phyloP scores from a whole-genome alignment of 1,140 invertebrate genomes.

The Drepana arcuata region DNA sequence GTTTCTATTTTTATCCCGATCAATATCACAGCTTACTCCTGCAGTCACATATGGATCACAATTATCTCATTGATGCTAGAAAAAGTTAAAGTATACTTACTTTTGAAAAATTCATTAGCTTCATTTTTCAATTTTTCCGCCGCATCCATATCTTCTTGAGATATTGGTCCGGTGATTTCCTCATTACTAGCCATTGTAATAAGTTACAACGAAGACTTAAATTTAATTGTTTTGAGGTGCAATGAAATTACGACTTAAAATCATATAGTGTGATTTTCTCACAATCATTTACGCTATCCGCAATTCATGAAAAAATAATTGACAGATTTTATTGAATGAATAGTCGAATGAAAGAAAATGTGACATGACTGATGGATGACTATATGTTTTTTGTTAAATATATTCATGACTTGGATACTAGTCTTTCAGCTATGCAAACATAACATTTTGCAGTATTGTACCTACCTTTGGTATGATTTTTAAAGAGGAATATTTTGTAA shows the following conservation, averaged over 20 bases:
- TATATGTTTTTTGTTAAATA: too few species aligned
- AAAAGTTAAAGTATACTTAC: slow-evolving; percentile 46
- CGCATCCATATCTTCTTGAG: slow-evolving; percentile 51
- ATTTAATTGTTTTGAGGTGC: slow-evolving; percentile 25
- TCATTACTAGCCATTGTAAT: slow-evolving; percentile 45
- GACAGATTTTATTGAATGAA: slow-evolving; percentile 38
- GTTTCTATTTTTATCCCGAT: slow-evolving; percentile 18
- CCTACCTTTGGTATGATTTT: too few species aligned
- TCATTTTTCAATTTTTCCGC: slow-evolving; percentile 60
- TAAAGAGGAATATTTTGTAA: too few species aligned
- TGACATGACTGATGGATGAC: too few species aligned
- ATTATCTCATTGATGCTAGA: too few species aligned
- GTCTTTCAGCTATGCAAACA: too few species aligned
- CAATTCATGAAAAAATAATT: slow-evolving; percentile 49
- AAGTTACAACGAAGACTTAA: slow-evolving; percentile 22
- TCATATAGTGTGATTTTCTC: slow-evolving; percentile 42
- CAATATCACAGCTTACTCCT: too few species aligned
- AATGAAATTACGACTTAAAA: slow-evolving; percentile 28
- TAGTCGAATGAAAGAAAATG: slow-evolving; percentile 16
- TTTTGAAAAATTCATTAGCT: slow-evolving; percentile 66
- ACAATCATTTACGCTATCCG: slow-evolving; percentile 37
- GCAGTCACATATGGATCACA: too few species aligned
- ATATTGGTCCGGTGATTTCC: slow-evolving; percentile 43
- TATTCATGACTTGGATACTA: too few species aligned
- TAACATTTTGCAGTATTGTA: too few species aligned